Percentiles rank a stretch among this genome's conserved stretches.
Evolutionary conservation across 2,797 vertebrate species (phyloP).

Genomic region (Halcyon smyrnensis): DNA sequence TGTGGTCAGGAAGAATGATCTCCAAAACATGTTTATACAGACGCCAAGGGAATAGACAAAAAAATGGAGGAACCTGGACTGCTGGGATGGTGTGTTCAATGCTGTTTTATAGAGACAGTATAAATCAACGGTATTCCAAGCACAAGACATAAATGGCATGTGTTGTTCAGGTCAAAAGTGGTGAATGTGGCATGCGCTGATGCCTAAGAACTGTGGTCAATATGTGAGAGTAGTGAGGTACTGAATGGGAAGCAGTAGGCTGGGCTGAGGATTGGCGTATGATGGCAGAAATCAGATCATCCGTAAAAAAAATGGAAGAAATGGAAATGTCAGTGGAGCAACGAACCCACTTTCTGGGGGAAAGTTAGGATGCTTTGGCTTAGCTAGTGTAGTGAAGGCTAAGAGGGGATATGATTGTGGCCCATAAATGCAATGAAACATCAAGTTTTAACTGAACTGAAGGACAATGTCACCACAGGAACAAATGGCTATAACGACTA

Average conservation of each 20-base stretch:
- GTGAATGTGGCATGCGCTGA: not conserved
- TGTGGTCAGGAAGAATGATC: not conserved
- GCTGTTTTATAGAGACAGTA: not conserved
- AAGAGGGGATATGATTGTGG: not conserved
- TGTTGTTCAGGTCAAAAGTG: not conserved
- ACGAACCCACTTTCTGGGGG: not conserved
- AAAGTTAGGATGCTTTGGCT: not conserved
- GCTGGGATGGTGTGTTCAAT: not conserved
- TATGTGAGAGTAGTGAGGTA: not conserved
- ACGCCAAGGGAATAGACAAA: not conserved
- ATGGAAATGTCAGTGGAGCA: not conserved
- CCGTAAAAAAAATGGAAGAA: not conserved
- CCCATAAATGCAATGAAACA: not conserved
- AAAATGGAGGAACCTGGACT: not conserved
- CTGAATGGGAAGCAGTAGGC: not conserved
- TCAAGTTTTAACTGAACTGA: not conserved
- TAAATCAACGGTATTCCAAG: not conserved
- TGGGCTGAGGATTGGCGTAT: not conserved
- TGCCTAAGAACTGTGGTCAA: not conserved
- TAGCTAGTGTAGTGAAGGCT: not conserved
- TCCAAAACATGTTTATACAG: not conserved
- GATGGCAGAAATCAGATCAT: not conserved
- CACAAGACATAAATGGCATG: fast-evolving
- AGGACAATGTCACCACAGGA: not conserved
- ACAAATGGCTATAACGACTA: not conserved